phyloP scores from a whole-genome alignment of 53 echinoderm and acorn worm species.

The Apostichopus leukothele region DNA sequence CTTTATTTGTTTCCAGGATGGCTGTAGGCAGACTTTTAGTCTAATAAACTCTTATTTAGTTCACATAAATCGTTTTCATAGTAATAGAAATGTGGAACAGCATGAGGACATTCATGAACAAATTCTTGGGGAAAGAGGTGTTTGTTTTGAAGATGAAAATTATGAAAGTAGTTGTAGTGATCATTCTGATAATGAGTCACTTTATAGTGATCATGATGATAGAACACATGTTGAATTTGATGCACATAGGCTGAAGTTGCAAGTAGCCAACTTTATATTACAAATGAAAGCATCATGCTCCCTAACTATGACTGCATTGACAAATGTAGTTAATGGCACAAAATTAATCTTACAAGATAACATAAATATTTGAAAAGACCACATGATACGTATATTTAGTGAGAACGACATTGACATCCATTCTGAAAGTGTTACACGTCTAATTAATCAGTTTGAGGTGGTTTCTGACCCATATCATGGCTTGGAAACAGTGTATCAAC shows the following conservation, averaged over 20 bases:
- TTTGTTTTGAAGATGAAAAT: not conserved
- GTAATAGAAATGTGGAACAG: not conserved
- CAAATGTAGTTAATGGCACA: not conserved
- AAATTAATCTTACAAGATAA: not conserved
- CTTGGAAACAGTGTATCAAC: not conserved
- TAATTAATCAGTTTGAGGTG: not conserved
- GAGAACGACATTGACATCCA: not conserved
- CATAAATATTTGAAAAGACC: not conserved
- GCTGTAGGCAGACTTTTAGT: not conserved
- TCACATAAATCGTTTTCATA: not conserved
- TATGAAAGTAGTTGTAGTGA: not conserved
- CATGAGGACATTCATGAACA: not conserved
- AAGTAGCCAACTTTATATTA: not conserved
- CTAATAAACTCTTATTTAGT: not conserved
- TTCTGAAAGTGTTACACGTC: not conserved
- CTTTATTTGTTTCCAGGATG: not conserved
- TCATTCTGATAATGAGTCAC: not conserved
- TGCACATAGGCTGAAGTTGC: not conserved
- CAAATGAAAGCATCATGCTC: slow-evolving; percentile 5
- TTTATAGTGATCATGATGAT: no score
- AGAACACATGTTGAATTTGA: not conserved
- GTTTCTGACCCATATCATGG: not conserved
- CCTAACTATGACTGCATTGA: slow-evolving; percentile 4
- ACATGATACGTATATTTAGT: not conserved
- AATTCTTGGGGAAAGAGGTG: not conserved